These are phyloP conservation scores for Eupithecia subumbrata DNA, from an alignment of 2,888 invertebrate genomes.

Conservation along the genomic window DNA sequence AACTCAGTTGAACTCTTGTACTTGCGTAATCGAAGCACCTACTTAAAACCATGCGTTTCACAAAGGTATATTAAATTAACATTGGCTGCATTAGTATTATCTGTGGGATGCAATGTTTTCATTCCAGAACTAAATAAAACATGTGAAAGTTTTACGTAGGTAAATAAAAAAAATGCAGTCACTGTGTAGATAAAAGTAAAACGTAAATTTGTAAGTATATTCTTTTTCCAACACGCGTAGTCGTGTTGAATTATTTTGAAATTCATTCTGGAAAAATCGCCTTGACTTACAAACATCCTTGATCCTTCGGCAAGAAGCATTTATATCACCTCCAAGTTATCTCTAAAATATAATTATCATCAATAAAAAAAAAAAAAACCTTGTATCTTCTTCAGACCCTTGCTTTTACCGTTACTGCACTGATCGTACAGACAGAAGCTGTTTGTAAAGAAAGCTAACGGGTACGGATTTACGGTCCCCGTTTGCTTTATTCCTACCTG, in stretches of 20 bases:
- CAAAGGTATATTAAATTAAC: background rate
- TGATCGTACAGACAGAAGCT: background rate
- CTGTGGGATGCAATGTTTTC: background rate
- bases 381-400: background rate
- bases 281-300: background rate
- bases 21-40: constrained; percentile 61
- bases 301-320: constrained; percentile 14
- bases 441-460: background rate
- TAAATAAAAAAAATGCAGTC: background rate
- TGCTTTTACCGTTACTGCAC: background rate
- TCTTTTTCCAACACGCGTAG: constrained; percentile 4
- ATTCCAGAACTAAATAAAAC: background rate
- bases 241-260: background rate
- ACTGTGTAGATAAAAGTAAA: constrained; percentile 2
- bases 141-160: background rate
- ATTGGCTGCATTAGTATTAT: background rate
- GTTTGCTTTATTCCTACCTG: background rate
- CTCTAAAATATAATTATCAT: background rate
- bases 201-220: background rate
- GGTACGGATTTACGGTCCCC: background rate
- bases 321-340: constrained; percentile 16
- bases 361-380: background rate
- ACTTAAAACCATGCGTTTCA: constrained; percentile 28
- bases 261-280: background rate
- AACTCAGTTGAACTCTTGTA: constrained; percentile 62